Conservation (phyloP, 2,797 vertebrate genomes). For the Scarus forsteni region DNA sequence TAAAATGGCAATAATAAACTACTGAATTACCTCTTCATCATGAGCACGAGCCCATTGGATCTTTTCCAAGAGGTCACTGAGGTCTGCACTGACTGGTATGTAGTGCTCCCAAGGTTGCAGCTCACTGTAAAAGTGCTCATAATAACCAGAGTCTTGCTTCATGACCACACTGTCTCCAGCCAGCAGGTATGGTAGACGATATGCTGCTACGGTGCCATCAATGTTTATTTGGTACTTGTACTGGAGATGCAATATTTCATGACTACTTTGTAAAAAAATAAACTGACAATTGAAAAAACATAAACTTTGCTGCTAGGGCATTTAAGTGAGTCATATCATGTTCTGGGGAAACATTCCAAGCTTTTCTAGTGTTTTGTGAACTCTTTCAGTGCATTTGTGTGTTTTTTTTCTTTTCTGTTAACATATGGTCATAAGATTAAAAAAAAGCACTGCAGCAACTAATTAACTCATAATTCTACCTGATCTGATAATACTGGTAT, state of each 20-base stretch:
- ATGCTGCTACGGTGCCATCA: conserved; percentile 97
- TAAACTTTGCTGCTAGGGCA: not conserved
- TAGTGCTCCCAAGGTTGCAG: conserved; percentile 95
- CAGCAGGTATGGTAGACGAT: conserved; percentile 94
- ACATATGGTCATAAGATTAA: not conserved
- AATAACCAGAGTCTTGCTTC: conserved; percentile 98
- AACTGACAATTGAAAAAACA: not conserved
- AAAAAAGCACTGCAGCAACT: not conserved
- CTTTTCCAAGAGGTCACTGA: conserved; percentile 94
- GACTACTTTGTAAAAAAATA: too few species aligned
- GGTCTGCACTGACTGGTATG: conserved; percentile 92
- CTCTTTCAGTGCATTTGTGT: too few species aligned
- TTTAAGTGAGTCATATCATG: not conserved
- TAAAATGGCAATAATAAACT: not conserved
- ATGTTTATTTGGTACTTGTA: conserved; percentile 98
- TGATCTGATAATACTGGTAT: not conserved
- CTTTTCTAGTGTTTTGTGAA: too few species aligned
- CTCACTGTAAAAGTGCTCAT: conserved; percentile 96
- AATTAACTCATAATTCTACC: not conserved
- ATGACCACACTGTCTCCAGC: conserved; percentile 94
- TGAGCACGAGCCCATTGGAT: conserved; percentile 94
- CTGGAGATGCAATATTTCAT: conserved; percentile 72
- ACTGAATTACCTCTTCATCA: conserved; percentile 89
- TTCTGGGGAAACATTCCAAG: too few species aligned
- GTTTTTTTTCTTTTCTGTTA: not conserved